These are phyloP conservation scores for Lepidocolaptes lacrymiger DNA, from an alignment of 2,797 vertebrate genomes.

Conservation along the genomic window DNA sequence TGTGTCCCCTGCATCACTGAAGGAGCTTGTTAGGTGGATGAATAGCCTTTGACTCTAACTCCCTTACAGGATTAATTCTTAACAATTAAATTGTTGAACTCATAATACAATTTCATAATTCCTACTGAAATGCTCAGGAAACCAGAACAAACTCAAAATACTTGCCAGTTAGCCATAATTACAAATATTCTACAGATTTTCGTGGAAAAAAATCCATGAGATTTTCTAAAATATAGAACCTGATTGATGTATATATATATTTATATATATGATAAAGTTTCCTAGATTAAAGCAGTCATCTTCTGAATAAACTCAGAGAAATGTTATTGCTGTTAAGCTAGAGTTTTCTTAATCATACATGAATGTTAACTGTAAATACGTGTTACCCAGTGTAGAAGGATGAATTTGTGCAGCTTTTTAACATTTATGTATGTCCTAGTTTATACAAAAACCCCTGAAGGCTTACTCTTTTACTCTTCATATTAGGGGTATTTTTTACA, in stretches of 20 bases:
- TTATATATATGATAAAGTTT: not conserved
- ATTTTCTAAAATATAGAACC: not conserved
- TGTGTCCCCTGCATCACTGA: accelerated
- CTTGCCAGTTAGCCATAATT: not conserved
- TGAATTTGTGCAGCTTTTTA: not conserved
- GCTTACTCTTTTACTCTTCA: not conserved
- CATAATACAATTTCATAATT: not conserved
- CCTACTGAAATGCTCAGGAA: not conserved
- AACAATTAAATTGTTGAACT: not conserved
- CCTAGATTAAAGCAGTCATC: not conserved
- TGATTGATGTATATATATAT: not conserved
- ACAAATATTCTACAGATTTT: not conserved
- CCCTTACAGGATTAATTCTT: not conserved
- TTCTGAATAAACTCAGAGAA: not conserved
- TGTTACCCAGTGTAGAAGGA: not conserved
- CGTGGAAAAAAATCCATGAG: accelerated
- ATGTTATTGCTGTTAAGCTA: not conserved
- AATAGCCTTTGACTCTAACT: not conserved
- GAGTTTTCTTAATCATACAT: not conserved
- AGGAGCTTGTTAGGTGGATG: not conserved
- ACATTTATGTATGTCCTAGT: not conserved
- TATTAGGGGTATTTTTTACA: not conserved
- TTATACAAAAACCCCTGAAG: not conserved
- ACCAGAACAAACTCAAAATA: not conserved
- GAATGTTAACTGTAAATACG: not conserved